These are phyloP conservation scores for Urophycis tenuis DNA, from an alignment of 2,797 vertebrate genomes.

Conservation along the genomic window DNA sequence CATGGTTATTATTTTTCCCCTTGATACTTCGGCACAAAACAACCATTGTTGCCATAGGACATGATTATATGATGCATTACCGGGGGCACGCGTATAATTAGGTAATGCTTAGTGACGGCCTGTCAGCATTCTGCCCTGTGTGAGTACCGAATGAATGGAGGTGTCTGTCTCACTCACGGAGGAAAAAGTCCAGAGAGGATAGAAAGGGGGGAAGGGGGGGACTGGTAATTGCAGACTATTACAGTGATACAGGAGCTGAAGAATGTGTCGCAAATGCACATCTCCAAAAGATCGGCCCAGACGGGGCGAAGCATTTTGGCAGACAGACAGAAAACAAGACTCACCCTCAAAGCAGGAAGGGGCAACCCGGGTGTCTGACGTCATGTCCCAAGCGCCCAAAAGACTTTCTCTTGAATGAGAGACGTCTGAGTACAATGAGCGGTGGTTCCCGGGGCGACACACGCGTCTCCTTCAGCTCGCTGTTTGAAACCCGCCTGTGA, in stretches of 20 bases:
- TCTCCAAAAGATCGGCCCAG: slow-evolving; percentile 39
- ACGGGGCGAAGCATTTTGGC: slow-evolving; percentile 28
- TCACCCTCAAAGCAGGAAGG: slow-evolving; percentile 9
- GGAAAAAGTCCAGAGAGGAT: slow-evolving; percentile 33
- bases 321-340: slow-evolving; percentile 25
- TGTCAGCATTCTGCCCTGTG: slow-evolving; percentile 33
- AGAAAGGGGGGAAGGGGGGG: slow-evolving; percentile 21
- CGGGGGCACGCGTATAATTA: slow-evolving; percentile 38
- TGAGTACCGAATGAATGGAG: slow-evolving; percentile 47
- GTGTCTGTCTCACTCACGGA: slow-evolving; percentile 42
- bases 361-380: slow-evolving; percentile 27
- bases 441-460: neutral
- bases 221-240: slow-evolving; percentile 60
- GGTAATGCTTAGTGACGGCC: slow-evolving; percentile 31
- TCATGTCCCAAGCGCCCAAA: slow-evolving; percentile 26
- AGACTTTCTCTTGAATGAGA: neutral
- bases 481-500: neutral
- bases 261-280: slow-evolving; percentile 60
- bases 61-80: slow-evolving; percentile 36
- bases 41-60: slow-evolving; percentile 45
- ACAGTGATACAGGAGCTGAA: slow-evolving; percentile 52
- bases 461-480: neutral
- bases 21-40: slow-evolving; percentile 46
- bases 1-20: slow-evolving; percentile 11
- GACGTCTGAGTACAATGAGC: neutral